Evolutionary conservation across 2,797 vertebrate species (phyloP), one percentile per base, ranked within the genome.

Genomic region (Taeniopygia guttata): DNA sequence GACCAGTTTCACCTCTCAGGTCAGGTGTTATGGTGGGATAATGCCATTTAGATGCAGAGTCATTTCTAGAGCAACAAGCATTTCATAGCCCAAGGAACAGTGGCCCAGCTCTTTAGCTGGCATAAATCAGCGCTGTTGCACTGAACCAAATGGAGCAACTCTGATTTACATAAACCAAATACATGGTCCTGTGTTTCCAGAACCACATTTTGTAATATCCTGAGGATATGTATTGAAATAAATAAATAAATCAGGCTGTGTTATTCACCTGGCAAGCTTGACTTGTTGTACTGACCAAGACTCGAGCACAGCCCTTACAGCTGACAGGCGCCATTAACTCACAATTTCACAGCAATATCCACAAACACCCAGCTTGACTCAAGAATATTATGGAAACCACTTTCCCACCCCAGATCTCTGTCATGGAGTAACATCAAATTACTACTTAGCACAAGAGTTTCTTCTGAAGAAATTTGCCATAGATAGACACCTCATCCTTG

Each of bases 1-100:
- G 92, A 88, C 79, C 66, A 81, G 48, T 89, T 92, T 89, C 84
- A 91, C 82, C 87, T 96, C 67, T 92, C 63, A 74, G 89, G 73
- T 95, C 82, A 91, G 84, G 89, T 94, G 76, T 80, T 93, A 83
- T 8, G 62, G 58, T 81, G 69, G 60, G 87, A 95, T 95, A 93
- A 88, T 63, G 11, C 27, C 84, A 81, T 79, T 86, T 67, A 92
- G 91, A 84, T 94, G 79, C 79, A 88, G 72, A 94, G 45, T 46
- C 30, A 86, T 84, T 82, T 86, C 82, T 70, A 60, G 95, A 94
- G 66, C 58, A 87, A 52, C 87, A 68, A 81, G 76, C 62, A 36
- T 42, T 93, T 38, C 69, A 78, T 63, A 90, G 91, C 93, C 91
- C 73, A n/a, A 82, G 94, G 92, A 89, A 20, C 34, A 66, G 76